Evolutionary conservation across 2,113 vertebrate species (phyloP).

Genomic region (Paracanthobrama guichenoti): DNA sequence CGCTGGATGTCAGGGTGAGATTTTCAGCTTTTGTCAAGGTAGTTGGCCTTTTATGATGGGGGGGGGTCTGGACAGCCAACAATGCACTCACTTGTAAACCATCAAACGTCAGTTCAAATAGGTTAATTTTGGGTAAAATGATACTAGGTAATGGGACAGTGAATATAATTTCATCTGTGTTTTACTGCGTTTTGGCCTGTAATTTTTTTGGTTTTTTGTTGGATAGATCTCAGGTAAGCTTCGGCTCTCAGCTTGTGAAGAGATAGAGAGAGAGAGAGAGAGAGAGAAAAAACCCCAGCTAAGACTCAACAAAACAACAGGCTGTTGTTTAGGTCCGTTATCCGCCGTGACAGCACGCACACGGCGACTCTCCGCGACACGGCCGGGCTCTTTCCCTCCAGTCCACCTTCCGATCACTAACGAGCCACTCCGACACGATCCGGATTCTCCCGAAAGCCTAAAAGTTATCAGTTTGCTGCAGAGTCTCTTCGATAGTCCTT

Average conservation of each 20-base stretch:
- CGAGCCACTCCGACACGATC: constrained; percentile 20
- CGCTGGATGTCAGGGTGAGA: constrained; percentile 23
- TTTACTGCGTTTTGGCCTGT: not conserved
- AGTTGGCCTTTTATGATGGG: constrained; percentile 2
- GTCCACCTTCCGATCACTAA: constrained; percentile 50
- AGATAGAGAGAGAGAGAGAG: constrained; percentile 47
- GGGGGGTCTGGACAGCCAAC: constrained; percentile 29
- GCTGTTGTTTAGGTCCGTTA: constrained; percentile 70
- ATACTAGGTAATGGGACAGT: not conserved
- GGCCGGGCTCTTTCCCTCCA: constrained; percentile 61
- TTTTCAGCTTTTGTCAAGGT: not conserved
- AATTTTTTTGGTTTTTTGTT: not conserved
- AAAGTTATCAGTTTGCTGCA: constrained; percentile 57
- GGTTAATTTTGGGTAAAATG: not conserved
- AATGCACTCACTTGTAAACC: constrained; percentile 53
- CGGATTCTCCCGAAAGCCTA: constrained; percentile 42
- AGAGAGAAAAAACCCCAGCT: constrained; percentile 59
- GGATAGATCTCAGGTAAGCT: constrained; percentile 63
- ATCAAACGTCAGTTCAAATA: constrained; percentile 34
- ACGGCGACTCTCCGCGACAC: constrained; percentile 55
- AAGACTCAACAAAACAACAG: constrained; percentile 74
- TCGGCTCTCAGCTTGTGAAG: constrained; percentile 61
- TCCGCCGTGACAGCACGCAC: constrained; percentile 70
- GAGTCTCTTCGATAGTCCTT: constrained; percentile 67
- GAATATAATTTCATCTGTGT: not conserved